These are phyloP conservation scores for Diorhabda sublineata DNA, from an alignment of 1,140 invertebrate genomes.

Conservation along the genomic window DNA sequence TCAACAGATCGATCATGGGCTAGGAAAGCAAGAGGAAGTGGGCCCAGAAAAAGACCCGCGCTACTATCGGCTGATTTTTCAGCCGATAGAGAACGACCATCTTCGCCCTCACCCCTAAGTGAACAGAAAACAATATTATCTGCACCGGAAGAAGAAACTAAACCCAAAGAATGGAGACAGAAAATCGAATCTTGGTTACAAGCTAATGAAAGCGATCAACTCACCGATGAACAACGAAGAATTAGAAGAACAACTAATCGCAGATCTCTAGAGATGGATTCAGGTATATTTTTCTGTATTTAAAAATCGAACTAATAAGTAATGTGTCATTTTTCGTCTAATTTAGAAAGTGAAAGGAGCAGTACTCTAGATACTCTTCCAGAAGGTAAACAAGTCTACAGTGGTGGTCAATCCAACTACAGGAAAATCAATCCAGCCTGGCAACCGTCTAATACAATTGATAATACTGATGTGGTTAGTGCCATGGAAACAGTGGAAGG, in stretches of 20 bases:
- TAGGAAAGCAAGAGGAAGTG: conserved; percentile 68
- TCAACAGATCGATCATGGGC: conserved; percentile 79
- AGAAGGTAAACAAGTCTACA: conserved; percentile 57
- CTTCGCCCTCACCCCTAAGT: conserved; percentile 61
- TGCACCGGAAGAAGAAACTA: conserved; percentile 51
- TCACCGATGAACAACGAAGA: conserved; percentile 60
- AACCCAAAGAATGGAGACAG: conserved; percentile 72
- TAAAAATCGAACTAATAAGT: neutral
- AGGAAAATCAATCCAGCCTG: conserved; percentile 70
- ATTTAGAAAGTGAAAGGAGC: conserved; percentile 68
- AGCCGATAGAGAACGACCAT: conserved; percentile 67
- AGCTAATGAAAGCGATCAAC: conserved; percentile 77
- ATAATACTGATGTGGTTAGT: conserved; percentile 76
- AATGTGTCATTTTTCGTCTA: conserved; percentile 6
- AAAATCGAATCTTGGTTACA: conserved; percentile 89
- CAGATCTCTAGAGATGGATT: conserved; percentile 75
- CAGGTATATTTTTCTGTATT: conserved; percentile 52
- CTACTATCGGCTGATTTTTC: conserved; percentile 66
- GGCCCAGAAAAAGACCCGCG: conserved; percentile 63
- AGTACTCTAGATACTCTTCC: conserved; percentile 64
- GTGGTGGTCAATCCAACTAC: conserved; percentile 49
- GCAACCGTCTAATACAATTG: conserved; percentile 69
- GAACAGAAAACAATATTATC: conserved; percentile 46
- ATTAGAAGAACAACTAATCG: conserved; percentile 62
- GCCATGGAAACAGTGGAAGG: conserved; percentile 85